Percentiles rank a stretch among this genome's conserved stretches.
Conservation (phyloP, 2,888 invertebrate genomes). For the Plusia festucae region DNA sequence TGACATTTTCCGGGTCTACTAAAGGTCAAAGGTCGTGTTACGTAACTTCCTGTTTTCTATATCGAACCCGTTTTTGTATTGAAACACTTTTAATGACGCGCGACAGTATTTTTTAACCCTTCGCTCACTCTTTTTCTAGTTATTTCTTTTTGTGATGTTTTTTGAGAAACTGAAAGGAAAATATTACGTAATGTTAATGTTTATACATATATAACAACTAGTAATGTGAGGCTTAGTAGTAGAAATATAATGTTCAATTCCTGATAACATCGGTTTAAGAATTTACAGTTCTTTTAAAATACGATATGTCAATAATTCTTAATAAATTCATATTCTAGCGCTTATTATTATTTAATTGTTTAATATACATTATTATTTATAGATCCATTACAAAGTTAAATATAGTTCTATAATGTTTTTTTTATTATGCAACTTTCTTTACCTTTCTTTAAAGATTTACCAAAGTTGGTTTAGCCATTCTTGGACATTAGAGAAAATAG, state of each 20-base stretch:
- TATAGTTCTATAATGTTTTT: too few relatives aligned
- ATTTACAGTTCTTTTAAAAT: too few relatives aligned
- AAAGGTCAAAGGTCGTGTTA: constrained; percentile 21
- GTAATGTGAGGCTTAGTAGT: too few relatives aligned
- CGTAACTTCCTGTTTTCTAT: constrained; percentile 40
- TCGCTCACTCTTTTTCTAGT: neutral
- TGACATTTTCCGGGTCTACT: constrained; percentile 20
- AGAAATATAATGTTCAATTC: too few relatives aligned
- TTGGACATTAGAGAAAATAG: neutral
- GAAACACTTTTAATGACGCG: constrained; percentile 4
- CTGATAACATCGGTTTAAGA: too few relatives aligned
- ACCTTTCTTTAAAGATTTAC: too few relatives aligned
- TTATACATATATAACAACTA: neutral
- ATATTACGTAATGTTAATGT: neutral
- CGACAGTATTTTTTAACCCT: neutral
- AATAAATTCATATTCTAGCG: too few relatives aligned
- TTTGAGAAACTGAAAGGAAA: neutral
- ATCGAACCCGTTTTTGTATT: constrained; percentile 31
- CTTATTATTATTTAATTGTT: too few relatives aligned
- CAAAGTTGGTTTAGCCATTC: neutral
- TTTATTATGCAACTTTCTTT: too few relatives aligned
- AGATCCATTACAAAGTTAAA: too few relatives aligned
- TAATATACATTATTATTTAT: too few relatives aligned
- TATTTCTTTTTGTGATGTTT: neutral
- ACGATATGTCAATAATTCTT: too few relatives aligned